Evolutionary conservation across 2,113 vertebrate species (phyloP).

Genomic region (Elachura formosa): DNA sequence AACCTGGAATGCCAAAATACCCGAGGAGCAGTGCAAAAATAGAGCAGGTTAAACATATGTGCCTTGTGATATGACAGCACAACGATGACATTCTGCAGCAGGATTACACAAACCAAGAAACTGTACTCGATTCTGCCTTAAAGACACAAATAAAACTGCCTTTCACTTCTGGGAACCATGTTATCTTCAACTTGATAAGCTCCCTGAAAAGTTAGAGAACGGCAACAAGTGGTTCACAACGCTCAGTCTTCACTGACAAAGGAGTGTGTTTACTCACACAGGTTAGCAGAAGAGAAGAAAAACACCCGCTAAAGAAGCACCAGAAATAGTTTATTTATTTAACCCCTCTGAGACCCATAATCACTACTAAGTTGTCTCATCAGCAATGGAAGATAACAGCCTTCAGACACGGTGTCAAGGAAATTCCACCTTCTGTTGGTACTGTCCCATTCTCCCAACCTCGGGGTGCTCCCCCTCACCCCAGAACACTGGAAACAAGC

Average conservation of each 20-base stretch:
- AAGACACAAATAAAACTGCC: background rate
- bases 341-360: background rate
- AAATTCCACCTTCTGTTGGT: background rate
- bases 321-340: background rate
- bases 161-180: background rate
- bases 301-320: background rate
- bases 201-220: background rate
- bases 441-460: background rate
- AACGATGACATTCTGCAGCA: background rate
- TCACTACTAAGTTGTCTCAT: background rate
- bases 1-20: background rate
- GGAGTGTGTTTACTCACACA: background rate
- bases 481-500: background rate
- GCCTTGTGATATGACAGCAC: background rate
- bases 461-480: background rate
- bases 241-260: background rate
- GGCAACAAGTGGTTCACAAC: background rate
- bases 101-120: slow-evolving; percentile 49
- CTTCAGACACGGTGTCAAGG: background rate
- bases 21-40: background rate
- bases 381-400: background rate
- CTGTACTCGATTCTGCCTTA: background rate
- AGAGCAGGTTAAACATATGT: background rate
- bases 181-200: background rate
- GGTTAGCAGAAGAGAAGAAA: background rate